Evolutionary conservation across 2,113 vertebrate genomes (phyloP).

Genomic region (Mionectes macconnelli): DNA sequence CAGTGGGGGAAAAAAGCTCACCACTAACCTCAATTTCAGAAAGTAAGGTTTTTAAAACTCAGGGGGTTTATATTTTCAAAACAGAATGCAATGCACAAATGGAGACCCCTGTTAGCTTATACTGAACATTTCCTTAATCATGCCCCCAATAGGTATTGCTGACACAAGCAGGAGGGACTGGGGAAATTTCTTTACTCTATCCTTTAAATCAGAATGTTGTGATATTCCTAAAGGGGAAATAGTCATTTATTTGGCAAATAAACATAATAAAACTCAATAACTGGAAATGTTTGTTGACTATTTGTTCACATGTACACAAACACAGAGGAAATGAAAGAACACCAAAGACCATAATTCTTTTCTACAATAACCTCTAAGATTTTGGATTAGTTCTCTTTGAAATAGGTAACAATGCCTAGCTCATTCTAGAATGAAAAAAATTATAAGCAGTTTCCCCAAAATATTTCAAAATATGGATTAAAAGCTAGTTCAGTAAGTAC

Average conservation of each 20-base stretch:
- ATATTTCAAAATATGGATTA: background rate
- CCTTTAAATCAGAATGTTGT: background rate
- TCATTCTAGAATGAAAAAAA: background rate
- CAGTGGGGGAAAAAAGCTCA: background rate
- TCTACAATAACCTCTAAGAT: background rate
- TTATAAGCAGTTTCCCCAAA: background rate
- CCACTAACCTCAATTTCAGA: background rate
- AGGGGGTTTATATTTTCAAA: background rate
- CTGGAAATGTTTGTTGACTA: background rate
- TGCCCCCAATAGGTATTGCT: background rate
- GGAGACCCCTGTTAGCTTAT: background rate
- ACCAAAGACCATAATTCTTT: background rate
- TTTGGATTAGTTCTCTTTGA: background rate
- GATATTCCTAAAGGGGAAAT: background rate
- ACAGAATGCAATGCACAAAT: background rate
- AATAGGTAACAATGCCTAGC: background rate
- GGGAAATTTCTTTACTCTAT: background rate
- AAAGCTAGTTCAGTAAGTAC: background rate
- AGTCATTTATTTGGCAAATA: background rate
- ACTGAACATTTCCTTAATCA: background rate
- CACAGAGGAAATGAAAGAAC: background rate
- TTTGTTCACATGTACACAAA: background rate
- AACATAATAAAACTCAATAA: background rate
- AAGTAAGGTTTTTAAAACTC: background rate
- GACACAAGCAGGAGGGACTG: background rate